Evolutionary conservation across 1,140 invertebrate genomes (phyloP).

Genomic region (Drosophila simulans): DNA sequence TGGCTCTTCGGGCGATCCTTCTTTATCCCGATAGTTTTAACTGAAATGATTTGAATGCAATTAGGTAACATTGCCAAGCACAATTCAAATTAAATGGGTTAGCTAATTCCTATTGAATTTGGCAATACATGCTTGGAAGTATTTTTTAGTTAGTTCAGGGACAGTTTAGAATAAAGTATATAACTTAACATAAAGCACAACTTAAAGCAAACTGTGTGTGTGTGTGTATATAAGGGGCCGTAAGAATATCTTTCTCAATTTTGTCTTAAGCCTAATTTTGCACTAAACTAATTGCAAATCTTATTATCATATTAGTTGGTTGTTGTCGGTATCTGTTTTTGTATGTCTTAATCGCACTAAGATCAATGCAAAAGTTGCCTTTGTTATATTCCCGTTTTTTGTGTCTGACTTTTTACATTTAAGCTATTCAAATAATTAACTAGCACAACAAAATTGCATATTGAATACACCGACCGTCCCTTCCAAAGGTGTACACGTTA

Average conservation of each 20-base stretch:
- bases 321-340: slow-evolving; percentile 30
- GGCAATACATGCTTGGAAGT: slow-evolving; percentile 10
- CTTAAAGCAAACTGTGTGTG: slow-evolving; percentile 46
- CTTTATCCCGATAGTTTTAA: neutral
- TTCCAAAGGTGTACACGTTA: neutral
- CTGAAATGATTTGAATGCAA: slow-evolving; percentile 13
- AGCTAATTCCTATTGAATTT: neutral
- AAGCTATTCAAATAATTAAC: slow-evolving; percentile 57
- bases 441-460: slow-evolving; percentile 50
- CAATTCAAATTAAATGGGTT: neutral
- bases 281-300: slow-evolving; percentile 45
- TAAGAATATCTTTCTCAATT: slow-evolving; percentile 10
- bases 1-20: neutral
- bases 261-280: slow-evolving; percentile 32
- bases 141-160: neutral
- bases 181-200: slow-evolving; percentile 68
- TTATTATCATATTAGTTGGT: slow-evolving; percentile 40
- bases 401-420: slow-evolving; percentile 46
- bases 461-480: slow-evolving; percentile 16
- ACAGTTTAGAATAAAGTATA: neutral
- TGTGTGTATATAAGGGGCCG: neutral
- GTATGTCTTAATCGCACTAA: slow-evolving; percentile 6
- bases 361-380: slow-evolving; percentile 8
- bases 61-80: slow-evolving; percentile 4
- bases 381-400: slow-evolving; percentile 7